Evolutionary conservation across 2,888 invertebrate genomes (phyloP), one percentile per base, ranked within the genome.

Genomic region (Patella ulyssiponensis): DNA sequence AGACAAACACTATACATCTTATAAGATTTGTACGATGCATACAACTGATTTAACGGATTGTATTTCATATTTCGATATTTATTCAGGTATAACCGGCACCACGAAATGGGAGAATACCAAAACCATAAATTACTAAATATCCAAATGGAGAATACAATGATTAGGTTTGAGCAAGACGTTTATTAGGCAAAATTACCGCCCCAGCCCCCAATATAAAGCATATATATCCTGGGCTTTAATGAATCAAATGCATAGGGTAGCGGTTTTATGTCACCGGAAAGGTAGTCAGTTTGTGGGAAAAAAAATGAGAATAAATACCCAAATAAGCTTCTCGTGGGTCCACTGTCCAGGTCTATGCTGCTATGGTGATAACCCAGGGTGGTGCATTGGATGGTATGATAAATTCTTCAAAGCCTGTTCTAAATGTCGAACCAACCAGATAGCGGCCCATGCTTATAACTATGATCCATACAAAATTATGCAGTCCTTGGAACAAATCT

Each of bases 181-280:
- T 23, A 64, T 20, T n/a, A 2, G 23, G 64, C 64, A n/a, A 64
- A 64, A 64, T 54, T 84, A 27, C 79, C 80, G 2, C 27, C 27
- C 27, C 27, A 27, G 27, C 27, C 12, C 58, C 76, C 12, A 71
- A 80, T 53, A 53, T 85, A 0, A 64, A 78, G 17, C 77, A 79
- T 73, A 73, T 86, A 79, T 73, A 73, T 86, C 14, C 78, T 86
- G 4, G 83, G 84, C 7, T 86, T 83, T 77, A 86, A 86, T 69
- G 86, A 86, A 77, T 85, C 86, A 64, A 86, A 86, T 76, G 79
- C 80, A 77, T 27, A 75, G 3, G 74, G 75, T 12, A 84, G 85
- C 77, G 78, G 84, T 51, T 83, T 85, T 76, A 69, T 86, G 69
- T 81, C 80, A 0, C 81, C 86, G 0, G 74, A 80, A 78, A 80